These are phyloP conservation scores for Macrosoma leucophasiata DNA, from an alignment of 2,888 invertebrate species.

Conservation along the genomic window DNA sequence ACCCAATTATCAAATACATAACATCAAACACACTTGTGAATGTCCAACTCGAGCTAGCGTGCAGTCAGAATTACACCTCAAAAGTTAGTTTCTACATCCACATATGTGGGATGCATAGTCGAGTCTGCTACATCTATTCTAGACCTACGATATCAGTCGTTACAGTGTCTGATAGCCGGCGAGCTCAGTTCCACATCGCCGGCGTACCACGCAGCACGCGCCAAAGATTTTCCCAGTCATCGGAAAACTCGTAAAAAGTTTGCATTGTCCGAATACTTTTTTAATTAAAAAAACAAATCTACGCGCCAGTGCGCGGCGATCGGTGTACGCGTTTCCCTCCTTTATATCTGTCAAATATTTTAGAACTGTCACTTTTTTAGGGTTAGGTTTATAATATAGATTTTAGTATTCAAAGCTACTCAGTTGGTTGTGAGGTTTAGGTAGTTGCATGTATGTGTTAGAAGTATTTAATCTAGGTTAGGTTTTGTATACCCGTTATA, in stretches of 20 bases:
- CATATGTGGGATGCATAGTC: slow-evolving; percentile 19
- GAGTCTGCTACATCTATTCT: slow-evolving; percentile 46
- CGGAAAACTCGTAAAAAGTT: slow-evolving; percentile 32
- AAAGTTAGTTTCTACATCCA: no score
- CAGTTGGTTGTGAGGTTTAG: slow-evolving; percentile 44
- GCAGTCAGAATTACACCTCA: no score
- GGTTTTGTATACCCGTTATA: slow-evolving; percentile 19
- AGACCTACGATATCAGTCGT: slow-evolving; percentile 56
- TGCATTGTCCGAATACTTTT: no score
- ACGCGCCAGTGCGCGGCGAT: slow-evolving; percentile 8
- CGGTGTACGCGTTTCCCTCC: slow-evolving; percentile 10
- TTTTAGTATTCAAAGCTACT: slow-evolving; percentile 37
- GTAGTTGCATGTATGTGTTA: slow-evolving; percentile 28
- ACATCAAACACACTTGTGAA: no score
- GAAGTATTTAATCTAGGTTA: slow-evolving; percentile 20
- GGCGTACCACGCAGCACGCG: slow-evolving; percentile 56
- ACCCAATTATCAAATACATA: no score
- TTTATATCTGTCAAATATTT: slow-evolving; percentile 11
- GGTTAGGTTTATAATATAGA: slow-evolving; percentile 19
- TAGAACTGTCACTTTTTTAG: slow-evolving; percentile 11
- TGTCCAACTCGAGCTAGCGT: slow-evolving; percentile 12
- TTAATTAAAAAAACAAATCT: slow-evolving; percentile 8
- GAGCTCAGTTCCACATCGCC: slow-evolving; percentile 55
- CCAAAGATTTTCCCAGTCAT: slow-evolving; percentile 25
- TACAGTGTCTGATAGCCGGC: slow-evolving; percentile 52